Evolutionary conservation across 2,113 vertebrate species (phyloP).

Genomic region (Morphnarchus princeps): DNA sequence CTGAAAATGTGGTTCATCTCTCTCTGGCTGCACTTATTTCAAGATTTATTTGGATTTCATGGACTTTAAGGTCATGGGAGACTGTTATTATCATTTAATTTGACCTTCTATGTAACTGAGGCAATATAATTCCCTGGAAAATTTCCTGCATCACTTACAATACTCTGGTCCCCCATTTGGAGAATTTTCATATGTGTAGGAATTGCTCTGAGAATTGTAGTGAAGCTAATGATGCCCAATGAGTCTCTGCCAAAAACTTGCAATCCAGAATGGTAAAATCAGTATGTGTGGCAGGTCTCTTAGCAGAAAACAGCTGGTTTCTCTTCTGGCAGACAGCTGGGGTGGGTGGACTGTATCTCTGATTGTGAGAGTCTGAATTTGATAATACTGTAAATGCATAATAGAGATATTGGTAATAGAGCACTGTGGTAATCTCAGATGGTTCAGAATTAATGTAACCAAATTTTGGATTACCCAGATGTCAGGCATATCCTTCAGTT

Average conservation of each 20-base stretch:
- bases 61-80: not conserved
- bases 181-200: not conserved
- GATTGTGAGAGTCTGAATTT: not conserved
- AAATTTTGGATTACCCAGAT: not conserved
- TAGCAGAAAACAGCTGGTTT: not conserved
- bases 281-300: not conserved
- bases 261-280: not conserved
- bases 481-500: not conserved
- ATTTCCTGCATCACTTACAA: not conserved
- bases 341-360: not conserved
- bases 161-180: not conserved
- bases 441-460: not conserved
- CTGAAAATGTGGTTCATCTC: not conserved
- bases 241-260: not conserved
- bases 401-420: not conserved
- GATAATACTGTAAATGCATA: not conserved
- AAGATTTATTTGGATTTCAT: not conserved
- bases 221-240: not conserved
- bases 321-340: not conserved
- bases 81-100: not conserved
- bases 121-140: not conserved
- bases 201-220: not conserved
- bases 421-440: not conserved
- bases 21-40: not conserved
- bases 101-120: not conserved